phyloP scores from a whole-genome alignment of 2,113 vertebrate species.

The Podarcis raffonei region DNA sequence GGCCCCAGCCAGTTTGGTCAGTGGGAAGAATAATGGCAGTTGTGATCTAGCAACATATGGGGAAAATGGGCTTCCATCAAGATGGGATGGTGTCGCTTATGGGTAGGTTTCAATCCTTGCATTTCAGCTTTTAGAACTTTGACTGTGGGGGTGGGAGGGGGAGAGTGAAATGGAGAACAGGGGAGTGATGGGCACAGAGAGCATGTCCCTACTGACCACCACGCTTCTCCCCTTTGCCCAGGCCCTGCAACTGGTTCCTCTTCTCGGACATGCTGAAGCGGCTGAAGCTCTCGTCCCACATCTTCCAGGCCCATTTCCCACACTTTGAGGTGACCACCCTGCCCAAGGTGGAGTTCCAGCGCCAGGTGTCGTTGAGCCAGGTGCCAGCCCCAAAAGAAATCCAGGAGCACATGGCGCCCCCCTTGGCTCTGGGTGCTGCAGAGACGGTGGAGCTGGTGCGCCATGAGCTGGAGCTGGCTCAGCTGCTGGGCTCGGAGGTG shows the following conservation, averaged over 20 bases:
- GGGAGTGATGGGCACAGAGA: not conserved
- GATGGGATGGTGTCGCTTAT: not conserved
- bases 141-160: not conserved
- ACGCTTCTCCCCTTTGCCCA: constrained; percentile 51
- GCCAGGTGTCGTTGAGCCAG: constrained; percentile 91
- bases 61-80: too few species aligned
- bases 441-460: constrained; percentile 91
- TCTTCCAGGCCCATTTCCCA: constrained; percentile 93
- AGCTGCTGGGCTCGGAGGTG: constrained; percentile 88
- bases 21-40: too few species aligned
- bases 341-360: constrained; percentile 83
- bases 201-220: too few species aligned
- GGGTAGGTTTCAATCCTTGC: not conserved
- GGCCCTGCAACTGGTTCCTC: constrained; percentile 98
- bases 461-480: constrained; percentile 90
- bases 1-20: too few species aligned
- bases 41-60: not conserved
- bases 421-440: constrained; percentile 68
- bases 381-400: constrained; percentile 79
- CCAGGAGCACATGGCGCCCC: constrained; percentile 68
- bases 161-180: not conserved
- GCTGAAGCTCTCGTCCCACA: constrained; percentile 92
- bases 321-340: constrained; percentile 91
- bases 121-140: not conserved
- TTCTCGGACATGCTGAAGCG: constrained; percentile 91